These are phyloP conservation scores for Megalopta genalis DNA, from an alignment of 1,140 invertebrate species.

Conservation along the genomic window DNA sequence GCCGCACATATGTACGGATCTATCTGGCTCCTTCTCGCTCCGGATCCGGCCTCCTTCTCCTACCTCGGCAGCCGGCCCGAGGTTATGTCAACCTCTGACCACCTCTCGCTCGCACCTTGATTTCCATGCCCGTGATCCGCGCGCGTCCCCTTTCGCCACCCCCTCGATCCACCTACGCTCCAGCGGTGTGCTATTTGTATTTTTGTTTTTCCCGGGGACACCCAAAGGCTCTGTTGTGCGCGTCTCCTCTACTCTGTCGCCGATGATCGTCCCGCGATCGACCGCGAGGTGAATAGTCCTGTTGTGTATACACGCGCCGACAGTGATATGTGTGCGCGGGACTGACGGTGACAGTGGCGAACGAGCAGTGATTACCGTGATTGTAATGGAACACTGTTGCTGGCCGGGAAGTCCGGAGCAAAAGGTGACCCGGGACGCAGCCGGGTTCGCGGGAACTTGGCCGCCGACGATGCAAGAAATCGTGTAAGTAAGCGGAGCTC, in stretches of 20 bases:
- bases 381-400: not conserved
- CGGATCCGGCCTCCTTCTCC: constrained; percentile 32
- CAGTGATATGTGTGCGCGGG: constrained; percentile 24
- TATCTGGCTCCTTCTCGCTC: not conserved
- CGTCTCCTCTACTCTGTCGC: not conserved
- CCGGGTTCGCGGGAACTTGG: not conserved
- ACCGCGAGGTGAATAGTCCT: not conserved
- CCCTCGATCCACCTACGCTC: not conserved
- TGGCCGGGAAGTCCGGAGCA: not conserved
- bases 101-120: constrained; percentile 4
- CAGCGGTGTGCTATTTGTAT: constrained; percentile 7
- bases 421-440: constrained; percentile 1
- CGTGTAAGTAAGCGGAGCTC: constrained; percentile 36
- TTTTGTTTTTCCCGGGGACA: not conserved
- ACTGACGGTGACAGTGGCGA: constrained; percentile 19
- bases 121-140: constrained; percentile 22
- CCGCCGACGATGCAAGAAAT: constrained; percentile 25
- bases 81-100: constrained; percentile 28
- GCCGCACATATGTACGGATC: constrained; percentile 8
- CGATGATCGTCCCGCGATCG: not conserved
- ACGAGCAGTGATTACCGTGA: not conserved
- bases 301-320: not conserved
- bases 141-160: not conserved
- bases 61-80: not conserved
- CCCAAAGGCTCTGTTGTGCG: not conserved